Evolutionary conservation across 2,888 invertebrate species (phyloP), one percentile per base, ranked within the genome.

Genomic region (Papilio elwesi): DNA sequence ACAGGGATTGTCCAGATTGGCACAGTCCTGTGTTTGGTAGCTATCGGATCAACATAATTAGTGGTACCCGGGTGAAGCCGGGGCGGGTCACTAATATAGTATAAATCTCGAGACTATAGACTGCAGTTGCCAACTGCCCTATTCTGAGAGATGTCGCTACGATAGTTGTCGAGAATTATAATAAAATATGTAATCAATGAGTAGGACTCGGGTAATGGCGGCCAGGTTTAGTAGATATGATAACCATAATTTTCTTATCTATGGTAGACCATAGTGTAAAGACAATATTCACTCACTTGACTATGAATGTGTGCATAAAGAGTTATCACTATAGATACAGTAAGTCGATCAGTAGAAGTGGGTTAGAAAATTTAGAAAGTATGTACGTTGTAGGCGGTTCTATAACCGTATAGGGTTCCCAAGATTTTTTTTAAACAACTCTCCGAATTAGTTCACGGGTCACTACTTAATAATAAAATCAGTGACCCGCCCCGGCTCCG

Each of bases 291-390:
- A 26, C 26, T 26, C 26, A 26, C 26, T 26, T 26, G 26, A 26
- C 36, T 36, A 36, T 36, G 16, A 11, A 38, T 38, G 59, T 38
- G 9, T 9, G 5, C 9, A 59, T 9, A 59, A n/a, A 59, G 4
- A 4, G 1, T 38, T 38, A 59, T n/a, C 13, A 59, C 7, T 38
- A 38, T 38, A 26, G 26, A 26, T 26, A 26, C 26, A 26, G 2
- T 57, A 57, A 38, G 36, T 38, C 5, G 13, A 59, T 59, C n/a
- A 9, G 59, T 59, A 59, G 13, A 57, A 59, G 59, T 59, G 26
- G 38, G 38, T 38, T 59, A 38, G 59, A 59, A 59, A n/a, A 38
- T 59, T 59, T 59, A 59, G 38, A 59, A 59, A 59, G 59, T 38
- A 59, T 36, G 26, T 26, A 26, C 26, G 38, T 38, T 57, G 38